phyloP scores from a whole-genome alignment of 2,113 vertebrate species.

The Siniperca knerii region DNA sequence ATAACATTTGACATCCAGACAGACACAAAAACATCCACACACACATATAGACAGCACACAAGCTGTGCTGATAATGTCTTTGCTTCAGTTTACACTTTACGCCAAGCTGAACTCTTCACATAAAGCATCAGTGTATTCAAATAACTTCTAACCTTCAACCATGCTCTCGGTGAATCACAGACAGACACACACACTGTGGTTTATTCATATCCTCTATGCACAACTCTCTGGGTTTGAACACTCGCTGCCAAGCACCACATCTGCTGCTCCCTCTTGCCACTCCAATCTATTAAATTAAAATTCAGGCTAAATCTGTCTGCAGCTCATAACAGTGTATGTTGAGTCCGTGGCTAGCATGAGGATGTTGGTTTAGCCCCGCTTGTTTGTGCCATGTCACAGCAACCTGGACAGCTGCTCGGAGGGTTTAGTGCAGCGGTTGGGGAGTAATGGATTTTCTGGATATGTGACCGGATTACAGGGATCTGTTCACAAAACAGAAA shows the following conservation, averaged over 20 bases:
- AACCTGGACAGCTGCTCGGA: slow-evolving; percentile 48
- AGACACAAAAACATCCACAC: background rate
- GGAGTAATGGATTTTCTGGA: slow-evolving; percentile 54
- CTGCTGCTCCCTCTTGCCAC: slow-evolving; percentile 62
- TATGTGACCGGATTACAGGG: slow-evolving; percentile 49
- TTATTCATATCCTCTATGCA: slow-evolving; percentile 60
- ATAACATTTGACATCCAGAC: slow-evolving; percentile 1
- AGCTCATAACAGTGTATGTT: slow-evolving; percentile 51
- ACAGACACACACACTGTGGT: slow-evolving; percentile 38
- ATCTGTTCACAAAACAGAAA: slow-evolving; percentile 16
- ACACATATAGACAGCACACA: background rate
- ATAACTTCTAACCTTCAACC: slow-evolving; percentile 8
- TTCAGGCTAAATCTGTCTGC: slow-evolving; percentile 57
- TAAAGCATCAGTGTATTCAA: slow-evolving; percentile 19
- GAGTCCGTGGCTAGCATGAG: slow-evolving; percentile 44
- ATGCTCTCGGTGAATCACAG: background rate
- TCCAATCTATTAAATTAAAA: slow-evolving; percentile 72
- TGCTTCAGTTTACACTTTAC: background rate
- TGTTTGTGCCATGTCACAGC: slow-evolving; percentile 39
- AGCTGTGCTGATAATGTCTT: background rate
- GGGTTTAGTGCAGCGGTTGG: slow-evolving; percentile 17
- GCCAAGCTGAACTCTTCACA: background rate
- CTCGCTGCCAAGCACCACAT: slow-evolving; percentile 65
- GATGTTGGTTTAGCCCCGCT: slow-evolving; percentile 22
- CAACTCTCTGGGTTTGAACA: slow-evolving; percentile 3